Conservation (phyloP, 2,888 invertebrate species). For the Prosapia bicincta region DNA sequence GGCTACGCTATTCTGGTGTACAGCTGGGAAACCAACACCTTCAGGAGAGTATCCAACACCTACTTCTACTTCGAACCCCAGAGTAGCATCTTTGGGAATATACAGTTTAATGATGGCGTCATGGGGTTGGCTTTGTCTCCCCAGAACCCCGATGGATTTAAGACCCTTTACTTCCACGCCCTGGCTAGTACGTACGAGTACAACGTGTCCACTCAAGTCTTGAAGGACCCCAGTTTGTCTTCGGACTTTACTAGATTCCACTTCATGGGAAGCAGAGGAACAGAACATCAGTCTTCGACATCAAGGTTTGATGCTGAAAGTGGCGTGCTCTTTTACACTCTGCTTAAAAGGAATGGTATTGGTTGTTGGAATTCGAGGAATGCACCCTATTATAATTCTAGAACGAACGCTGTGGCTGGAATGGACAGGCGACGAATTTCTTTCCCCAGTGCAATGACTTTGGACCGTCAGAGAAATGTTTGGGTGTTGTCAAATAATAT, state of each 20-base stretch:
- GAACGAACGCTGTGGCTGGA: not conserved
- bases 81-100: too few species aligned
- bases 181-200: too few species aligned
- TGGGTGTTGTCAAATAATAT: not conserved
- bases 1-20: too few species aligned
- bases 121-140: too few species aligned
- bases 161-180: constrained; percentile 71
- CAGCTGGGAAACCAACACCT: constrained; percentile 65
- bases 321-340: constrained; percentile 70
- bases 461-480: not conserved
- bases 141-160: constrained; percentile 47
- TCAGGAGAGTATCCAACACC: constrained; percentile 75
- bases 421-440: not conserved
- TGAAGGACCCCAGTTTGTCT: constrained; percentile 64
- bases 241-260: constrained; percentile 70
- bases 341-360: constrained; percentile 70
- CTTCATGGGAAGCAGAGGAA: constrained; percentile 72
- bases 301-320: constrained; percentile 66
- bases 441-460: not conserved
- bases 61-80: too few species aligned
- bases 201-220: too few species aligned
- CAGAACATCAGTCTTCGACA: constrained; percentile 67
- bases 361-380: constrained; percentile 70
- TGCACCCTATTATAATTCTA: not conserved
- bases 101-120: too few species aligned